Percentiles rank a stretch among this genome's conserved stretches.
Evolutionary conservation across 1,140 invertebrate species (phyloP).

Genomic region (Drosophila melanica): DNA sequence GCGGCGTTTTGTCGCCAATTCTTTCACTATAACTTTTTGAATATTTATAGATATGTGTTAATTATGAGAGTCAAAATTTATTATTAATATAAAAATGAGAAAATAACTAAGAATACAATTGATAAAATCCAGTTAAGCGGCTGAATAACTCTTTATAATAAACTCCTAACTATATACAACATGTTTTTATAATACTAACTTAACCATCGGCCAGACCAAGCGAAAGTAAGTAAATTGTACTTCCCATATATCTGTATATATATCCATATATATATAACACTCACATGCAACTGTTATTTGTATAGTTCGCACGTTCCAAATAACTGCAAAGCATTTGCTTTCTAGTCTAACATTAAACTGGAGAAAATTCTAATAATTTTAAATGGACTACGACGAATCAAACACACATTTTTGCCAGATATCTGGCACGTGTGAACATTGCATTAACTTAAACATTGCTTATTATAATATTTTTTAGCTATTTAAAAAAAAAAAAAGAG

Average conservation of each 20-base stretch:
- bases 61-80: neutral
- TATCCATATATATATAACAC: neutral
- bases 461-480: too few relatives aligned
- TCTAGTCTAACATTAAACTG: constrained; percentile 11
- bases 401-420: constrained; percentile 12
- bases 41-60: constrained; percentile 9
- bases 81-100: too few relatives aligned
- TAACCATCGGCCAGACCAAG: neutral
- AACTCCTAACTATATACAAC: neutral
- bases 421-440: constrained; percentile 32
- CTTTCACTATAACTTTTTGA: neutral
- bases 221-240: constrained; percentile 16
- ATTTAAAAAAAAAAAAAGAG: too few relatives aligned
- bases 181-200: neutral
- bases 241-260: too few relatives aligned
- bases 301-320: constrained; percentile 40
- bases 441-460: neutral
- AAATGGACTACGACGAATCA: constrained; percentile 17
- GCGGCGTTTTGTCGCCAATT: constrained; percentile 33
- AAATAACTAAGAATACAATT: too few relatives aligned
- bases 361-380: constrained; percentile 42
- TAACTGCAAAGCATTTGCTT: constrained; percentile 31
- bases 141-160: neutral
- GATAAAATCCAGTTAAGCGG: too few relatives aligned
- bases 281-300: constrained; percentile 2